Evolutionary conservation across 2,113 vertebrate species (phyloP).

Genomic region (Cichladusa arquata): DNA sequence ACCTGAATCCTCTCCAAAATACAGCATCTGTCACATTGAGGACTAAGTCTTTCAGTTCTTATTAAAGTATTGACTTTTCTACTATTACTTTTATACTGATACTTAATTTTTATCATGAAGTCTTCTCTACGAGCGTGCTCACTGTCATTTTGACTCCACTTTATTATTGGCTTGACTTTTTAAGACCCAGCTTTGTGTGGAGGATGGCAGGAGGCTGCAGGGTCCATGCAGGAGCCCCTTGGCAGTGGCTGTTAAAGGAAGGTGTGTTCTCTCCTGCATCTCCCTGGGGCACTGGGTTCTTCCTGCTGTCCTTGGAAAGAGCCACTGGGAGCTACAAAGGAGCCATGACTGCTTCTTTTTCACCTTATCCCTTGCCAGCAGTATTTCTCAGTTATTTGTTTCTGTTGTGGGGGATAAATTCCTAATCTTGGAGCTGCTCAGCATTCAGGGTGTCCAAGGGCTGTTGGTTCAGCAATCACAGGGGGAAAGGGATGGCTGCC

Average conservation of each 20-base stretch:
- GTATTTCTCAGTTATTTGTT: neutral
- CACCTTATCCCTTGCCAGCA: neutral
- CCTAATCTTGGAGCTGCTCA: neutral
- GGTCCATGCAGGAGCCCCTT: neutral
- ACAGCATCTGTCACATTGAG: neutral
- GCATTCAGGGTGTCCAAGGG: neutral
- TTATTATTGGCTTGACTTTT: neutral
- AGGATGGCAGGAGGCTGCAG: neutral
- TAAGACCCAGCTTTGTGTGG: neutral
- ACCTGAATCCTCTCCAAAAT: neutral
- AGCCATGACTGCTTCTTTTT: accelerated
- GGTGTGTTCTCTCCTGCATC: too few relatives aligned
- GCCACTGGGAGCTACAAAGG: too few relatives aligned
- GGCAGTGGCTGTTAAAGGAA: neutral
- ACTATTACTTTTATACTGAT: neutral
- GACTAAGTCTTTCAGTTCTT: neutral
- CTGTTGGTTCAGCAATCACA: neutral
- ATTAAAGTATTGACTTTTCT: neutral
- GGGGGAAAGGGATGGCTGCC: neutral
- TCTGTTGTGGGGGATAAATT: neutral
- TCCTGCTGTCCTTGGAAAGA: neutral
- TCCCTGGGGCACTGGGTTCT: too few relatives aligned
- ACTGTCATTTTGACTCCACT: accelerated
- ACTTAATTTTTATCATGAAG: neutral
- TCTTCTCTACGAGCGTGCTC: accelerated